These are phyloP conservation scores for Erythrolamprus reginae DNA, from an alignment of 2,113 vertebrate species.

Conservation along the genomic window DNA sequence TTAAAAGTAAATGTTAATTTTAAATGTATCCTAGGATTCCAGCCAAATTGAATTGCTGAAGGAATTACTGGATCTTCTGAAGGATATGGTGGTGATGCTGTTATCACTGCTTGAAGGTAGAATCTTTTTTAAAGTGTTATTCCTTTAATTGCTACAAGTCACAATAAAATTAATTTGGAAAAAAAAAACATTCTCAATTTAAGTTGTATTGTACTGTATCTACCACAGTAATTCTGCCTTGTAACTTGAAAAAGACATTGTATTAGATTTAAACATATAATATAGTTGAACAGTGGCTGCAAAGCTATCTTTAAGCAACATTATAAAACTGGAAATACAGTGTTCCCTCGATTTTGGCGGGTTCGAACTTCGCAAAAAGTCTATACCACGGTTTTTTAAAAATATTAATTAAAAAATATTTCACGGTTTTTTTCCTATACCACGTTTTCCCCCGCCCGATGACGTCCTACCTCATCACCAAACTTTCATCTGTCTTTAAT, in stretches of 20 bases:
- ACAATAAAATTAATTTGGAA: neutral
- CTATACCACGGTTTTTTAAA: too few relatives aligned
- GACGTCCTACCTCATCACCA: too few relatives aligned
- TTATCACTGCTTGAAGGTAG: slow-evolving; percentile 96
- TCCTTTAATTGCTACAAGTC: neutral
- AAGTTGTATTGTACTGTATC: neutral
- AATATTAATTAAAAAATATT: too few relatives aligned
- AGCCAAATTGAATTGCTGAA: slow-evolving; percentile 97
- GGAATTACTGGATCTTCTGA: slow-evolving; percentile 93
- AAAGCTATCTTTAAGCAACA: neutral
- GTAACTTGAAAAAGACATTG: neutral
- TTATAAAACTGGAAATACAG: neutral
- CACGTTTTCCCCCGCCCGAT: too few relatives aligned
- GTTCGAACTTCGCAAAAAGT: too few relatives aligned
- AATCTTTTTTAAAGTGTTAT: slow-evolving; percentile 23
- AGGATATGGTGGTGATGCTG: slow-evolving; percentile 99
- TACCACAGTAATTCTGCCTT: neutral
- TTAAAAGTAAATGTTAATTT: neutral
- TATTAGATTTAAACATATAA: neutral
- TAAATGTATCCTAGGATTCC: slow-evolving; percentile 77
- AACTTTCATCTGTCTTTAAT: too few relatives aligned
- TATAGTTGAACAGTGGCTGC: neutral
- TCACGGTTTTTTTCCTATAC: too few relatives aligned
- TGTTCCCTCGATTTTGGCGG: too few relatives aligned
- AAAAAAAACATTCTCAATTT: neutral